phyloP scores from a whole-genome alignment of 30 jellyfish, hydroid and myxozoan species.

The Nemopilema nomurai region DNA sequence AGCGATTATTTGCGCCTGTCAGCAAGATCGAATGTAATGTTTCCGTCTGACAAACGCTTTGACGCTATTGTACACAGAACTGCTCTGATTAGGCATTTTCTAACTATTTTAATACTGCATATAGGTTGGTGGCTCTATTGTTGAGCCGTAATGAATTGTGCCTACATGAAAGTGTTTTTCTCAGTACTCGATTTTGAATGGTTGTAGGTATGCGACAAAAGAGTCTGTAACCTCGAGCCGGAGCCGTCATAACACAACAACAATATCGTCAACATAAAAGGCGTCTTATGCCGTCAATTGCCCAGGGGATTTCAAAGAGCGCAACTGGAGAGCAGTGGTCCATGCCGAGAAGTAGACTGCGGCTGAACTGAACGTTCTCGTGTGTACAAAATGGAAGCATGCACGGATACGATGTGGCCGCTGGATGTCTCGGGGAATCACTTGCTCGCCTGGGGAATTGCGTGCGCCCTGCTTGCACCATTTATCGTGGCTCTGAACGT shows the following conservation, averaged over 20 bases:
- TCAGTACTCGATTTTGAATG: not conserved
- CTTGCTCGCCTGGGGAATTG: constrained; percentile 43
- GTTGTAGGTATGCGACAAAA: not conserved
- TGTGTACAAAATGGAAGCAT: constrained; percentile 5
- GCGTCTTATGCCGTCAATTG: not conserved
- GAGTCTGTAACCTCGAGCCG: too few species aligned
- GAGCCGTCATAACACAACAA: not conserved
- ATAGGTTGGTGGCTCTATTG: not conserved
- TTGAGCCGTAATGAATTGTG: not conserved
- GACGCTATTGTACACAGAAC: not conserved
- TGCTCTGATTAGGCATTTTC: not conserved
- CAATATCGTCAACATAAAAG: not conserved
- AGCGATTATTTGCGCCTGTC: not conserved
- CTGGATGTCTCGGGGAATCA: constrained; percentile 36
- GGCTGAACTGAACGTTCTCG: too few species aligned
- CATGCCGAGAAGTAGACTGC: not conserved
- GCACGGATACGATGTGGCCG: constrained; percentile 67
- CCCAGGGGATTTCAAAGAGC: not conserved
- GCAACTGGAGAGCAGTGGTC: not conserved
- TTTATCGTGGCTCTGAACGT: constrained; percentile 25
- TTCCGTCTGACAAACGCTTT: not conserved
- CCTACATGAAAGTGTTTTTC: not conserved
- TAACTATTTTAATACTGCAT: not conserved
- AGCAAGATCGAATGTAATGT: not conserved
- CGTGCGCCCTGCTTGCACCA: constrained; percentile 43